phyloP scores from a whole-genome alignment of 2,113 vertebrate genomes.

The Myxocyprinus asiaticus region DNA sequence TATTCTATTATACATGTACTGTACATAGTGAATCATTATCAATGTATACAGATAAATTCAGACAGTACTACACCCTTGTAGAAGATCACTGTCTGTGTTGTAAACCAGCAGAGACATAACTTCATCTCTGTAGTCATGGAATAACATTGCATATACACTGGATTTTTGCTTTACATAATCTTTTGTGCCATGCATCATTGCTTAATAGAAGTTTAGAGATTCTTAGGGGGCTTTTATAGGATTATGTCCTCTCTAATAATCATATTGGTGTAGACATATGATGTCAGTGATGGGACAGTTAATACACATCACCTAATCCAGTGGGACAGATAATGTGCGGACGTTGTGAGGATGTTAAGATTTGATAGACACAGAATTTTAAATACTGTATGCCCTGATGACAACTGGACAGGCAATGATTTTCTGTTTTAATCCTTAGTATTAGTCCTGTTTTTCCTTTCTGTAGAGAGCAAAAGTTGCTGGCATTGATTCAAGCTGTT shows the following conservation, averaged over 20 bases:
- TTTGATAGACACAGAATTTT: not conserved
- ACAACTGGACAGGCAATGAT: not conserved
- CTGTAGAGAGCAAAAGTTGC: not conserved
- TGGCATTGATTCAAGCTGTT: too few relatives aligned
- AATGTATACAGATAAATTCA: too few relatives aligned
- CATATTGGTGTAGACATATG: not conserved
- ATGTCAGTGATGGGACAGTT: not conserved
- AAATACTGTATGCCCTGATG: not conserved
- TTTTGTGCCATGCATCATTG: not conserved
- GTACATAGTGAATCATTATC: too few relatives aligned
- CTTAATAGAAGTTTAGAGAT: slow-evolving; percentile 28
- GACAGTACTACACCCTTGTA: too few relatives aligned
- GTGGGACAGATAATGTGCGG: slow-evolving; percentile 11
- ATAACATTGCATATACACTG: not conserved
- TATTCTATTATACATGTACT: too few relatives aligned
- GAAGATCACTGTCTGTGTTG: too few relatives aligned
- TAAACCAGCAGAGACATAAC: too few relatives aligned
- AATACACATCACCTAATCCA: not conserved
- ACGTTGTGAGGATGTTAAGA: too few relatives aligned
- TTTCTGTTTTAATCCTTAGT: not conserved
- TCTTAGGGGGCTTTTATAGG: not conserved
- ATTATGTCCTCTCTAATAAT: too few relatives aligned
- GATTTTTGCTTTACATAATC: not conserved
- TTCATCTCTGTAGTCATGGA: not conserved
- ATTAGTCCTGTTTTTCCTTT: not conserved